Evolutionary conservation across 1,140 invertebrate genomes (phyloP).

Genomic region (Euschistus heros): DNA sequence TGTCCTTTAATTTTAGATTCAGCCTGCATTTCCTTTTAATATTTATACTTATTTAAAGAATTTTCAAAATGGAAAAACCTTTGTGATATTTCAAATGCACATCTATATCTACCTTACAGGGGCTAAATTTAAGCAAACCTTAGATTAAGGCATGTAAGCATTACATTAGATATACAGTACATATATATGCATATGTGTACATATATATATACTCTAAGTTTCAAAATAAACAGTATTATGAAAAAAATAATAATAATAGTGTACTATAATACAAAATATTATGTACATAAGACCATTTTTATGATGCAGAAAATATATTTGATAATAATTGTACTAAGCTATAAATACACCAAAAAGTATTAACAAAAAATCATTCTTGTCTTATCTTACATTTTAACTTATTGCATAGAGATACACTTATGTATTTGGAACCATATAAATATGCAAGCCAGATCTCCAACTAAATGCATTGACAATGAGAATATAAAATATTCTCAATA

Average conservation of each 20-base stretch:
- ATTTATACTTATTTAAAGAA: no score
- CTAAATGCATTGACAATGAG: background rate
- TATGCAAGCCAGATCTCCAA: background rate
- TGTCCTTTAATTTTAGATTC: no score
- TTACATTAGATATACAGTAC: background rate
- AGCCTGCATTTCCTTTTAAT: no score
- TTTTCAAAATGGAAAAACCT: background rate
- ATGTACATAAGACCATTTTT: background rate
- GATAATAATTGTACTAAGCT: constrained; percentile 2
- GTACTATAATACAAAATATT: background rate
- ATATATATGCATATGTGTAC: background rate
- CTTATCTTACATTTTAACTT: no score
- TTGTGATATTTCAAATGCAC: constrained; percentile 15
- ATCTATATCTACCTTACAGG: constrained; percentile 9
- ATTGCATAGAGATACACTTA: no score
- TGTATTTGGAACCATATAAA: no score
- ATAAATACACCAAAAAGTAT: constrained; percentile 1
- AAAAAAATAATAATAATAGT: background rate
- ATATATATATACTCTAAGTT: background rate
- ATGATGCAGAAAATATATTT: constrained; percentile 3
- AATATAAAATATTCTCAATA: background rate
- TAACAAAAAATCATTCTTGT: background rate
- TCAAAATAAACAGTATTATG: constrained; percentile 11
- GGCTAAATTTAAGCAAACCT: constrained; percentile 5
- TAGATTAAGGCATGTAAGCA: constrained; percentile 8